Evolutionary conservation across 2,888 invertebrate genomes (phyloP).

Genomic region (Agrochola lychnidis): DNA sequence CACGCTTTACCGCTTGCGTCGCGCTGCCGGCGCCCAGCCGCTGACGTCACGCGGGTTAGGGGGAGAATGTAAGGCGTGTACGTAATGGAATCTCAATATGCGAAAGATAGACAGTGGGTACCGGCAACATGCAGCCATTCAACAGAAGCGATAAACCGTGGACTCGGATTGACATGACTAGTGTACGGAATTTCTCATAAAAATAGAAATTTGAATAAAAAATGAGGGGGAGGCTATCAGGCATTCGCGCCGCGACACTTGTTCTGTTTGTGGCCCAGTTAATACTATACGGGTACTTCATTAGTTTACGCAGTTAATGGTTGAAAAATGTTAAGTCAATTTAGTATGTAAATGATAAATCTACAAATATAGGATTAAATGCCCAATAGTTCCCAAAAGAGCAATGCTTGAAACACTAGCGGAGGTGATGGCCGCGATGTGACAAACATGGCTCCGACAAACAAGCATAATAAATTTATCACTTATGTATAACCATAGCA

Average conservation of each 20-base stretch:
- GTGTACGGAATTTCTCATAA: conserved; percentile 83
- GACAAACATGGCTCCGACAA: conserved; percentile 84
- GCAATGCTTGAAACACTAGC: conserved; percentile 81
- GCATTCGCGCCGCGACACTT: conserved; percentile 90
- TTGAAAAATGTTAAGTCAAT: conserved; percentile 90
- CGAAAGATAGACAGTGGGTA: conserved; percentile 69
- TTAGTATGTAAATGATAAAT: conserved; percentile 90
- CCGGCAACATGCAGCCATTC: conserved; percentile 84
- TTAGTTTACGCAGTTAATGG: conserved; percentile 91
- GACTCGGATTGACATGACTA: conserved; percentile 86
- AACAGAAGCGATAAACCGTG: conserved; percentile 86
- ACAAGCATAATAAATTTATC: conserved; percentile 89
- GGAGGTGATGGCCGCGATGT: conserved; percentile 64
- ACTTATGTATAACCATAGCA: conserved; percentile 90
- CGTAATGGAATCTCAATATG: conserved; percentile 59
- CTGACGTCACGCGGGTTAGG: conserved; percentile 40
- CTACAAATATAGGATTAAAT: conserved; percentile 90
- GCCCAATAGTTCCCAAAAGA: conserved; percentile 90
- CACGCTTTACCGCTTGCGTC: conserved; percentile 76
- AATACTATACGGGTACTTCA: conserved; percentile 88
- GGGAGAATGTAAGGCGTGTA: conserved; percentile 38
- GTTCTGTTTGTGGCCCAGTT: conserved; percentile 85
- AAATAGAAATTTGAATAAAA: conserved; percentile 80
- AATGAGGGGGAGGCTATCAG: conserved; percentile 88
- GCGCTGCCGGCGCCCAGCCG: conserved; percentile 73